Base-by-base conservation (phyloP, 2,113 vertebrate genomes). In the Rhinoderma darwinii region DNA sequence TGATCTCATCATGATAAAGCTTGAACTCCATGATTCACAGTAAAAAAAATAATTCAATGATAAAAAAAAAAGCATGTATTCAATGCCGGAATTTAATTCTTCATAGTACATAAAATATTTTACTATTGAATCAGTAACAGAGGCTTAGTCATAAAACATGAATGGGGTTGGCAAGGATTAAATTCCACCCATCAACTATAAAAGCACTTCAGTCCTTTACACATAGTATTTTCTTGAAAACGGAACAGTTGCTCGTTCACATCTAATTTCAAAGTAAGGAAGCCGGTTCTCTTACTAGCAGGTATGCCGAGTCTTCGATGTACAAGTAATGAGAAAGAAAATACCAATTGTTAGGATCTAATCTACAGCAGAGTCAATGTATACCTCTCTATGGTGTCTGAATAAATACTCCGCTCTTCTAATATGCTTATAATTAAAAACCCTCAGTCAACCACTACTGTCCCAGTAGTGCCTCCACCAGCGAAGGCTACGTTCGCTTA, bases 111-210 rank as follows among this genome's bases (percentile, higher is more conserved):
- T 82, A 44, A 87, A 73, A 59, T 73, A 79, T 86, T 47, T 50
- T 68, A 80, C 77, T 70, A 78, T 37, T 87, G 37, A 87, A 87
- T 87, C 66, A 59, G 63, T 82, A 72, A 82, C 63, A 81, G 77
- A 81, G 77, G 63, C 50, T 87, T 74, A 87, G 85, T 87, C 77
- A 87, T 82, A 72, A 82, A 87, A 73, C 85, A 81, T 86, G 84
- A 86, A 86, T 86, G 84, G 61, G 83, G 61, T 68, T 86, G 75
- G 74, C 75, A 86, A 86, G 75, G 54, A 86, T 79, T 86, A 86
- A 68, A 86, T 86, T 79, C 74, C 75, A 78, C 75, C 56, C 39
- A 61, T 63, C 51, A 76, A 77, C 83, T 61, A 77, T 35, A 84
- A 84, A 84, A 84, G 27, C 10, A 44, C 73, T 76, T 76, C 73